phyloP scores from a whole-genome alignment of 2,113 vertebrate genomes.

The Euleptes europaea region DNA sequence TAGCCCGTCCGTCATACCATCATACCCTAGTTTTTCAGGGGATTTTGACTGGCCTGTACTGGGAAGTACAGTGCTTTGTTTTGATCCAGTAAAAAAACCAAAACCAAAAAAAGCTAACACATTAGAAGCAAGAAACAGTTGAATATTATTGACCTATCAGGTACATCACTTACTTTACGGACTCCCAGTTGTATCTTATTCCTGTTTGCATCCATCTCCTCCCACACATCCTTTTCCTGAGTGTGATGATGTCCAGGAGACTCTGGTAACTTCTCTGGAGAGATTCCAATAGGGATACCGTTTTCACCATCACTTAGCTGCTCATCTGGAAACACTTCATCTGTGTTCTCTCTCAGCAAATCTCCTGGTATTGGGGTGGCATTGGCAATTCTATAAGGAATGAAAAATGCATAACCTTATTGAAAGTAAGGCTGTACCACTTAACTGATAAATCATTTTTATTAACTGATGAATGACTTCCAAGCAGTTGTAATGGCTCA shows the following conservation, averaged over 20 bases:
- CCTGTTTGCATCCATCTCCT: slow-evolving; percentile 94
- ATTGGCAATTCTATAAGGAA: slow-evolving; percentile 89
- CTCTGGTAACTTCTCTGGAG: slow-evolving; percentile 82
- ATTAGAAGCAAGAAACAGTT: not conserved
- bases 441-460: too few species aligned
- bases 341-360: slow-evolving; percentile 93
- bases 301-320: slow-evolving; percentile 97
- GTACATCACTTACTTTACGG: slow-evolving; percentile 82
- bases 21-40: not conserved
- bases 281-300: slow-evolving; percentile 78
- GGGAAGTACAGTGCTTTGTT: not conserved
- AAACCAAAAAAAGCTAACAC: not conserved
- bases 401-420: slow-evolving; percentile 16
- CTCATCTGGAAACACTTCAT: slow-evolving; percentile 96
- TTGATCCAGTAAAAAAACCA: not conserved
- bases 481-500: not conserved
- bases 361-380: slow-evolving; percentile 97
- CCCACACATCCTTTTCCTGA: slow-evolving; percentile 95
- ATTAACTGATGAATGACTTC: not conserved
- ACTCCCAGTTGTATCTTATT: slow-evolving; percentile 86
- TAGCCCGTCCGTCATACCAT: too few species aligned
- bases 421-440: not conserved
- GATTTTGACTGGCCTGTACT: not conserved
- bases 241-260: slow-evolving; percentile 82
- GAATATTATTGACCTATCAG: not conserved